Evolutionary conservation across 37 sponge, comb jelly and placozoan genomes (phyloP), one percentile per base, ranked within the genome.

Genomic region (Cliona cf. orientalis): DNA sequence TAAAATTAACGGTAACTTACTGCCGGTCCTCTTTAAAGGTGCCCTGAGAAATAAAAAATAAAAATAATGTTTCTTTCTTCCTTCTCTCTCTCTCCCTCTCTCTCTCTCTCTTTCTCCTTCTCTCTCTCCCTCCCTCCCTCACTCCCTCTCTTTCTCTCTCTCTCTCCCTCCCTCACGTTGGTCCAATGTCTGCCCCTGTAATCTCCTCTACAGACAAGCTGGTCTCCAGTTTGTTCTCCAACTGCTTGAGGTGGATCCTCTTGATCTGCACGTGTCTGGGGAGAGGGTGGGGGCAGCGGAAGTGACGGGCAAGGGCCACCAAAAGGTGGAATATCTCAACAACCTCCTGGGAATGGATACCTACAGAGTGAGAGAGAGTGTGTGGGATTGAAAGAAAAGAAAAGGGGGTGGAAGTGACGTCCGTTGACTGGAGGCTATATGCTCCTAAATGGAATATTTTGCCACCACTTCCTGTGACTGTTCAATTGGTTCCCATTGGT

Each of bases 231-330:
- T 70, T 68, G 67, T 88, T 64, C 59, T 87, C 74, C 55, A 75
- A 74, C 84, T 92, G 93, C 86, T 87, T 88, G 46, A 92, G 81
- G 39, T 53, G 77, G 25, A 92, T 88, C 40, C 93, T 69, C 33
- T 72, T 80, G 41, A 97, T 63, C 21, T 21, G 58, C 17, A 98
- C 99, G 72, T 95, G 82, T 26, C 75, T 81, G 6, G 99, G 96
- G 5, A 98, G 87, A 2, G 77, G 68, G 34, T 87, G 79, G 22
- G 79, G 81, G 59, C 91, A 90, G 1, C 87, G 73, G 74, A 90
- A 98, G 61, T 91, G 84, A 23, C 96, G 70, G 0, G 99, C 96
- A 73, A 98, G 80, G 22, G 99, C 91, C 44, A 98, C 94, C 82
- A 95, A 63, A 59, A 98, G 62, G 66, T 98, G 99, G 1, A 95